phyloP scores from a whole-genome alignment of 2,888 invertebrate genomes.

The Anagyrus pseudococci region DNA sequence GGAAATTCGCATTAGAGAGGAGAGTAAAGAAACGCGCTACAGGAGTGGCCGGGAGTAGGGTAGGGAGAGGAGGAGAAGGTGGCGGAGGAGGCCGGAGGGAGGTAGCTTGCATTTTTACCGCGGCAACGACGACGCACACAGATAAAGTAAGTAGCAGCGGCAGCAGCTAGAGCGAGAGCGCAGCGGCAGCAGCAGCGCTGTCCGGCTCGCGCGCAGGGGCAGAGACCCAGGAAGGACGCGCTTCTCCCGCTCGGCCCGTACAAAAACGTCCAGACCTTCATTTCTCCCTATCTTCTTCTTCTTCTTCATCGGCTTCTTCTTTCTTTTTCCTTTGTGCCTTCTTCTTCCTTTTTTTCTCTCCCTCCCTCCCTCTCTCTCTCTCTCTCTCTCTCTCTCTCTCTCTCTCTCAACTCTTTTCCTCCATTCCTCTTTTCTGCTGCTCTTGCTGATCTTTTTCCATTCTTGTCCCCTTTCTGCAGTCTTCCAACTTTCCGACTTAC shows the following conservation, averaged over 20 bases:
- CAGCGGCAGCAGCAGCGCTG: background rate
- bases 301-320: slow-evolving; percentile 38
- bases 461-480: slow-evolving; percentile 4
- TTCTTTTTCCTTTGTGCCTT: slow-evolving; percentile 24
- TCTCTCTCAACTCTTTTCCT: too few species aligned
- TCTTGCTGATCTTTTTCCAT: background rate
- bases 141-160: too few species aligned
- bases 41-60: background rate
- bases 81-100: background rate
- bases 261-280: slow-evolving; percentile 12
- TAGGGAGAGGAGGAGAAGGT: background rate
- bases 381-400: slow-evolving; percentile 3
- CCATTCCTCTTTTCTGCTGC: background rate
- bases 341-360: too few species aligned
- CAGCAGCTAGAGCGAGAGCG: background rate
- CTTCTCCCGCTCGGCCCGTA: slow-evolving; percentile 30
- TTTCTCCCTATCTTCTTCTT: slow-evolving; percentile 19
- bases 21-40: too few species aligned
- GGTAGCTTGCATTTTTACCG: slow-evolving; percentile 33
- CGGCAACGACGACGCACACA: too few species aligned
- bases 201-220: slow-evolving; percentile 50
- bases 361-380: slow-evolving; percentile 8
- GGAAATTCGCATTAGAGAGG: slow-evolving; percentile 30
- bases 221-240: slow-evolving; percentile 62
- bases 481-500: background rate